These are phyloP conservation scores for human (Homo sapiens) DNA, from an alignment of 2,113 vertebrate species.

Conservation along the genomic window DNA sequence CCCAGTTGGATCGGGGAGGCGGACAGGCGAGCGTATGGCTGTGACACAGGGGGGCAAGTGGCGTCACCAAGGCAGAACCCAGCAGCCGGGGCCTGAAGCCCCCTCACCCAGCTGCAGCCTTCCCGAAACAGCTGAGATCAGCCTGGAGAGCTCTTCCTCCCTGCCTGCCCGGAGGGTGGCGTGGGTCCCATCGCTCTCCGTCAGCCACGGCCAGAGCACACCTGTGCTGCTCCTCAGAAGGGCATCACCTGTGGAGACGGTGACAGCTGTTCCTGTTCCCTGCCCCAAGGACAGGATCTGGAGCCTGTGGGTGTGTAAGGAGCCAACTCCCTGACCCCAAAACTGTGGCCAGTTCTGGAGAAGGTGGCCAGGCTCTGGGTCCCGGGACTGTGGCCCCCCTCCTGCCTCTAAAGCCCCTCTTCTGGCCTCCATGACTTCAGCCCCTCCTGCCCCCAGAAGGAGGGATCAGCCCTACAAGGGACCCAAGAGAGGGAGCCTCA, in stretches of 20 bases:
- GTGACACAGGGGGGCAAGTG: too few relatives aligned
- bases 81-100: not conserved
- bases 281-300: not conserved
- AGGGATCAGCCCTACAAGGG: not conserved
- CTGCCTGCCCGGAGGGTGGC: not conserved
- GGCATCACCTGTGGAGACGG: not conserved
- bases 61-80: not conserved
- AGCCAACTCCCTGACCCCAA: not conserved
- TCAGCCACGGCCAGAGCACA: not conserved
- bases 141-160: too few relatives aligned
- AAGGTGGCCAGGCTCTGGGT: not conserved
- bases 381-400: not conserved
- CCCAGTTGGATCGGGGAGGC: not conserved
- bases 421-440: not conserved
- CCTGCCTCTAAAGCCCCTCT: not conserved
- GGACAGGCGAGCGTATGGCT: not conserved
- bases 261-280: not conserved
- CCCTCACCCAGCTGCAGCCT: not conserved
- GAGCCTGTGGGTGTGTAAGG: not conserved
- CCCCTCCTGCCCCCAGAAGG: not conserved
- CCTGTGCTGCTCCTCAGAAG: not conserved
- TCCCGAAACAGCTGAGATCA: not conserved
- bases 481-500: too few relatives aligned
- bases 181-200: accelerated
- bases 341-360: not conserved